Conservation (phyloP, 1,140 invertebrate species). For the Himalopsyche phryganea region DNA sequence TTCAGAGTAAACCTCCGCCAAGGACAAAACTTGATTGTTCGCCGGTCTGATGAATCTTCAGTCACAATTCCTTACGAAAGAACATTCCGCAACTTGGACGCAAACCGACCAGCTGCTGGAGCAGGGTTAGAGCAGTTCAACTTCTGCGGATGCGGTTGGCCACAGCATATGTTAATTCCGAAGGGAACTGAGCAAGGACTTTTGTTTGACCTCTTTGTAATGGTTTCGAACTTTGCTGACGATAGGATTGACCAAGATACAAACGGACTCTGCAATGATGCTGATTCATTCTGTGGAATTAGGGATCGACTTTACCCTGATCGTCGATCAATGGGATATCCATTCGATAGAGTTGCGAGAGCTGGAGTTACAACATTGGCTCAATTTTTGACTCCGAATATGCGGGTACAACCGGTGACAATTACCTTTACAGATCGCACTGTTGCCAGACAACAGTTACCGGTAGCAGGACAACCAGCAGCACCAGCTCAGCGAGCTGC, state of each 20-base stretch:
- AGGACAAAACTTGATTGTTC: slow-evolving; percentile 61
- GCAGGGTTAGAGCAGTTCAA: slow-evolving; percentile 59
- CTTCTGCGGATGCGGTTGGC: slow-evolving; percentile 86
- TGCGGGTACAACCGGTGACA: slow-evolving; percentile 56
- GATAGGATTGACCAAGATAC: slow-evolving; percentile 56
- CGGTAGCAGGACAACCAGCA: too few species aligned
- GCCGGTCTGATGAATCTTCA: slow-evolving; percentile 62
- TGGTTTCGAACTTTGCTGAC: slow-evolving; percentile 72
- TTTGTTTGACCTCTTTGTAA: slow-evolving; percentile 70
- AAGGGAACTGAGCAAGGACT: slow-evolving; percentile 69
- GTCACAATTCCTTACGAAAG: slow-evolving; percentile 72
- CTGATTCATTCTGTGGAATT: slow-evolving; percentile 70
- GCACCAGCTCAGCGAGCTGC: too few species aligned
- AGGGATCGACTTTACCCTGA: slow-evolving; percentile 71
- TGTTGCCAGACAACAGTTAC: slow-evolving; percentile 8
- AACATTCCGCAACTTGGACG: slow-evolving; percentile 62
- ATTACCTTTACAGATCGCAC: slow-evolving; percentile 50
- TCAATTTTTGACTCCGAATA: slow-evolving; percentile 68
- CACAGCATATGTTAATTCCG: slow-evolving; percentile 77
- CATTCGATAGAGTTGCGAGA: slow-evolving; percentile 65
- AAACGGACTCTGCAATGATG: slow-evolving; percentile 58
- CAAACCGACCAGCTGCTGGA: slow-evolving; percentile 52
- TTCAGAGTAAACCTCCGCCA: slow-evolving; percentile 61
- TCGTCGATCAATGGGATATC: slow-evolving; percentile 70
- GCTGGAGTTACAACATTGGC: slow-evolving; percentile 47